Base-by-base conservation (phyloP, 92 coral and sea anemone species). In the Galaxea fascicularis region DNA sequence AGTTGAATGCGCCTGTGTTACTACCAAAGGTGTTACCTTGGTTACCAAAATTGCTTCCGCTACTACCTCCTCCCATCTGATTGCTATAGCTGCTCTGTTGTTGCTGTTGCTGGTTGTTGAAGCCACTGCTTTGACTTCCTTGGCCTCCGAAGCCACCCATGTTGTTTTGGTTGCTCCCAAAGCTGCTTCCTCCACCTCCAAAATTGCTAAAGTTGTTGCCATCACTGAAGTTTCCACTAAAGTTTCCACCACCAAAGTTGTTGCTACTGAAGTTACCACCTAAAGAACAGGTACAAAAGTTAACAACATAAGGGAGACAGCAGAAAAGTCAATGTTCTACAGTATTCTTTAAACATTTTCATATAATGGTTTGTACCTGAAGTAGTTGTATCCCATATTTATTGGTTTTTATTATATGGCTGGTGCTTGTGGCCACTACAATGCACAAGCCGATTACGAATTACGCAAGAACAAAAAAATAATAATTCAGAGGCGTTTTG, bases 101-200 rank as follows among this genome's bases (percentile, higher is more conserved):
- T 13, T 74, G 79, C 66, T 74, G 80, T 21, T 77, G 82, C 16
- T 84, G 85, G 74, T 63, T 84, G 76, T 53, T 84, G 66, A 60
- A 60, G 82, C 73, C 52, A 18, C 77, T 86, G 28, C 82, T 78
- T 53, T 90, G 93, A 74, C 83, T 89, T 25, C 86, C 89, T 73
- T 91, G 95, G 82, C 82, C 85, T 39, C 92, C 92, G 84, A 75
- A 89, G 76, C 90, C 90, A 10, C 94, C 92, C 78, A 89, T 88
- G 53, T 91, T 84, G 10, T 76, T 74, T 67, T 90, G 93, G 74
- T 92, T 92, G 28, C 89, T 87, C 18, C 89, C 87, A 77, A 85
- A 74, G 82, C 73, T 90, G 54, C 79, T 83, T 45, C 77, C 77
- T 21, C 93, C 83, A 28, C 88, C 77, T 8, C 92, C 80, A 58